A percentile compares a stretch with the other conserved stretches of the same genome.
Evolutionary conservation across 1,140 invertebrate species (phyloP).

Genomic region (Neodiprion virginianus): DNA sequence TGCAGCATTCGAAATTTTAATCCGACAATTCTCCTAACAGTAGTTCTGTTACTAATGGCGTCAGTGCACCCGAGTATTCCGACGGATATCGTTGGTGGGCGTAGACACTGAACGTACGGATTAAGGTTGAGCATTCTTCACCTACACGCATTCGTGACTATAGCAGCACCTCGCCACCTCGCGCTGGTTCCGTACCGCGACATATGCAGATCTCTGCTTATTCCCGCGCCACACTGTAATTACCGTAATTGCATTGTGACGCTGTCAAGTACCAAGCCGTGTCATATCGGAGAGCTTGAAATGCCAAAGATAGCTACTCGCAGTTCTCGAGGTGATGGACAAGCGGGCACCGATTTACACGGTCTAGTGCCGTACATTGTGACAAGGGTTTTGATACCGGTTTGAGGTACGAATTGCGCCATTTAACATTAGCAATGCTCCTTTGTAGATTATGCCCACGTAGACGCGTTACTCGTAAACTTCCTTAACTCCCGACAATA

Average conservation of each 20-base stretch:
- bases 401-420: neutral
- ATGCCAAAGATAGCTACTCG: neutral
- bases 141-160: neutral
- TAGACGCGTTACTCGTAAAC: no score
- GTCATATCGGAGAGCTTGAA: neutral
- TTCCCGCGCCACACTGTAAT: neutral
- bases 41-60: neutral
- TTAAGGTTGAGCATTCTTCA: neutral
- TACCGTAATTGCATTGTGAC: neutral
- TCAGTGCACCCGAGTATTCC: neutral
- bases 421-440: neutral
- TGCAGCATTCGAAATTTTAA: neutral
- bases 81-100: neutral
- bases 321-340: neutral
- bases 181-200: no score
- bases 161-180: no score
- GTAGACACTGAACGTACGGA: neutral
- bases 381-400: neutral
- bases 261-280: constrained; percentile 1
- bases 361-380: neutral
- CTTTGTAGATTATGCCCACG: neutral
- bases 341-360: neutral
- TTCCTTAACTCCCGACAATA: no score
- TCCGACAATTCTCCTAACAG: neutral
- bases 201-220: no score